These are phyloP conservation scores for Dolichomitus sp. DNA, from an alignment of 2,888 invertebrate genomes.

Conservation along the genomic window DNA sequence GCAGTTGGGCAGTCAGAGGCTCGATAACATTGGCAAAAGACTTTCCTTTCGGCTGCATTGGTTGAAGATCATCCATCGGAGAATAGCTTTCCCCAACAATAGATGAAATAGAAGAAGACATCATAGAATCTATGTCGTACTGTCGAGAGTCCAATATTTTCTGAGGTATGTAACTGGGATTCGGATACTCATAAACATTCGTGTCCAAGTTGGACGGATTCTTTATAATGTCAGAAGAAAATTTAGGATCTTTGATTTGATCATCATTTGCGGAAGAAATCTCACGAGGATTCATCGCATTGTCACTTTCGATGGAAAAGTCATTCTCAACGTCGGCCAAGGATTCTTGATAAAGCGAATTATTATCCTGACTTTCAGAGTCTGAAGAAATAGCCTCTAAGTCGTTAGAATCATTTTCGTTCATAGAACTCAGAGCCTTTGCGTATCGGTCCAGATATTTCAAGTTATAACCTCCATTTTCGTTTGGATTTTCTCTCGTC, in stretches of 20 bases:
- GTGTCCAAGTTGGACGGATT: slow-evolving; percentile 26
- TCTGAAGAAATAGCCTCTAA: slow-evolving; percentile 25
- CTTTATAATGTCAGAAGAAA: not conserved
- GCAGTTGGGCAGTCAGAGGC: slow-evolving; percentile 72
- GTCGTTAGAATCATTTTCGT: slow-evolving; percentile 33
- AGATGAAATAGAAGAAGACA: slow-evolving; percentile 18
- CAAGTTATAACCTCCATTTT: slow-evolving; percentile 44
- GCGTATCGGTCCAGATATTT: slow-evolving; percentile 68
- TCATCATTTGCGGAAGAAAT: slow-evolving; percentile 33
- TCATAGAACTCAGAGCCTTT: slow-evolving; percentile 59
- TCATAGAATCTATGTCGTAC: not conserved
- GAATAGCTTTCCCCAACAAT: not conserved
- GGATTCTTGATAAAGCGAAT: slow-evolving; percentile 30
- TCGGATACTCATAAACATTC: slow-evolving; percentile 63
- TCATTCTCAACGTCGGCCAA: slow-evolving; percentile 46
- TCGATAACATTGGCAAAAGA: slow-evolving; percentile 72
- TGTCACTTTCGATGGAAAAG: slow-evolving; percentile 12
- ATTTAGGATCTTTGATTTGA: slow-evolving; percentile 9
- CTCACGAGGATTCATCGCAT: slow-evolving; percentile 38
- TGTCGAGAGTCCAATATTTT: slow-evolving; percentile 49
- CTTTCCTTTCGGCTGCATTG: slow-evolving; percentile 34
- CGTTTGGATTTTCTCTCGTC: slow-evolving; percentile 45
- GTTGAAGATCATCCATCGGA: not conserved
- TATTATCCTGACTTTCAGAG: slow-evolving; percentile 25
- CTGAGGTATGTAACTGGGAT: slow-evolving; percentile 64